phyloP scores from a whole-genome alignment of 1,140 invertebrate genomes.

The Choristoneura fumiferana region DNA sequence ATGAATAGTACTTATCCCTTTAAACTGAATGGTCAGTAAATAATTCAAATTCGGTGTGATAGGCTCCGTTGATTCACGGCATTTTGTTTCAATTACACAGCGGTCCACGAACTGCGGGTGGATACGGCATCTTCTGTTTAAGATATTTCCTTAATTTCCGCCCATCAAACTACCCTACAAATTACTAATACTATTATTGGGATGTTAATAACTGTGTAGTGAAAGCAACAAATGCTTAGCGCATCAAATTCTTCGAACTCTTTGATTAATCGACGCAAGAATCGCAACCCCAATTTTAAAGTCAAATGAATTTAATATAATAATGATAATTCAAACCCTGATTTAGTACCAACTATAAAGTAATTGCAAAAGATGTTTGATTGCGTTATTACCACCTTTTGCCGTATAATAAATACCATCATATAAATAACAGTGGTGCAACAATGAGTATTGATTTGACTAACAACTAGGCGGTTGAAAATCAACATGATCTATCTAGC shows the following conservation, averaged over 20 bases:
- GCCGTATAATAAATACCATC: conserved; percentile 6
- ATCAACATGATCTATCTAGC: conserved; percentile 59
- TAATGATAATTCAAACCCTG: no score
- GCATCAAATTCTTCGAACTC: no score
- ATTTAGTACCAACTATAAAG: conserved; percentile 2
- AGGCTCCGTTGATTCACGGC: conserved; percentile 9
- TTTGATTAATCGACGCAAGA: no score
- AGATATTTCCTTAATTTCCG: background rate
- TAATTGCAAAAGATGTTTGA: background rate
- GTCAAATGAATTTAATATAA: no score
- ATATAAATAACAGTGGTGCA: conserved; percentile 28
- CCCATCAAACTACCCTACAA: background rate
- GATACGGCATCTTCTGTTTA: conserved; percentile 1
- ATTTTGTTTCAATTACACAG: conserved; percentile 34
- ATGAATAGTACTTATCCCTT: no score
- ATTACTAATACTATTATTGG: no score
- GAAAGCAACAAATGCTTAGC: no score
- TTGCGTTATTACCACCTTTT: background rate
- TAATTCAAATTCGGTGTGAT: conserved; percentile 27
- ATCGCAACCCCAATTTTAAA: no score
- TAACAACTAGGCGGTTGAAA: conserved; percentile 43
- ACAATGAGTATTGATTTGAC: conserved; percentile 60
- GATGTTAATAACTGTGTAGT: no score
- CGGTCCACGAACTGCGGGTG: conserved; percentile 23
- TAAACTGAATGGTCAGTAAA: no score